Evolutionary conservation across 2,797 vertebrate genomes (phyloP).

Genomic region (Cirrhinus mrigala): DNA sequence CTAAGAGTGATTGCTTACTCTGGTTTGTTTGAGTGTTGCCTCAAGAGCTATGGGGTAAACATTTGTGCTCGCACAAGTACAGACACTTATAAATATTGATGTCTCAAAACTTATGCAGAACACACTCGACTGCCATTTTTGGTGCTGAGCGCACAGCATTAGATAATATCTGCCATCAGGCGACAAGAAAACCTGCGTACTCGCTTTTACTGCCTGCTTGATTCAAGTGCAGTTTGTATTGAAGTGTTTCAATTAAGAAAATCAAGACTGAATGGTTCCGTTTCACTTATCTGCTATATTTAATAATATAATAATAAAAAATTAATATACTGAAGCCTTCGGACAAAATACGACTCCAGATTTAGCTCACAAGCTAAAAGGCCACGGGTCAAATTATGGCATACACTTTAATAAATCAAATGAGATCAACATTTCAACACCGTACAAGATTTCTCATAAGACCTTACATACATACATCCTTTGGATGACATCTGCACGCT

Average conservation of each 20-base stretch:
- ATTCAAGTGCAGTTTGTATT: constrained; percentile 6
- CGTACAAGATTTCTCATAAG: constrained; percentile 28
- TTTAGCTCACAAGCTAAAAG: constrained; percentile 56
- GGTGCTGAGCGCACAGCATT: constrained; percentile 1
- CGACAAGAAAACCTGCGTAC: constrained; percentile 10
- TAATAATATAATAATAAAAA: constrained; percentile 13
- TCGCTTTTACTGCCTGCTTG: constrained; percentile 5
- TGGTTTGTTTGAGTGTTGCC: constrained; percentile 23
- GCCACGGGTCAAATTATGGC: constrained; percentile 58
- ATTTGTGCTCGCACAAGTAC: constrained; percentile 40
- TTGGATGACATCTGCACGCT: constrained; percentile 61
- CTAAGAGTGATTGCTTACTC: constrained; percentile 31
- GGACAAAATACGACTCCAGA: constrained; percentile 41
- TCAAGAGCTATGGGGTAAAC: constrained; percentile 35
- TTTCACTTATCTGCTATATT: constrained; percentile 13
- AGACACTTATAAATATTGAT: constrained; percentile 44
- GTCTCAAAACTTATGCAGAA: constrained; percentile 31
- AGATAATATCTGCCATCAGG: constrained; percentile 18
- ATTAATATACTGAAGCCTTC: constrained; percentile 5
- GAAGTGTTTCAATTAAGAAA: constrained; percentile 7
- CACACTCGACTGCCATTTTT: constrained; percentile 29
- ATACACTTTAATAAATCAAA: constrained; percentile 57
- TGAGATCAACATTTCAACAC: constrained; percentile 47
- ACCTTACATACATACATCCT: constrained; percentile 57
- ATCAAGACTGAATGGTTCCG: not conserved